phyloP scores from a whole-genome alignment of 2,888 invertebrate genomes.

The Agapetus fuscipes region DNA sequence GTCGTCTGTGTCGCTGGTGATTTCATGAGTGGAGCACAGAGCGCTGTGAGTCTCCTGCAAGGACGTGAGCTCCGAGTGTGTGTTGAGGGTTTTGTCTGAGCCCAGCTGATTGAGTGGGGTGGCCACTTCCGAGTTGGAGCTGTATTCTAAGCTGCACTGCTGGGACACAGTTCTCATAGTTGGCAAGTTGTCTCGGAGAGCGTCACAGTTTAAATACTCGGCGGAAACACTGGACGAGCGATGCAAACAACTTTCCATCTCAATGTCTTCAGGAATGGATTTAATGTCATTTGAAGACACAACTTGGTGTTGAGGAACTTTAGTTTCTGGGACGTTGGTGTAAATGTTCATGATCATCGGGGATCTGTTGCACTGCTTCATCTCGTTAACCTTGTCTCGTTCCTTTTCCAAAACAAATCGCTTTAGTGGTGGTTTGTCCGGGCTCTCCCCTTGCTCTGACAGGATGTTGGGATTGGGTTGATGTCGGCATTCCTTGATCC shows the following conservation, averaged over 20 bases:
- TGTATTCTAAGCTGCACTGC: slow-evolving; percentile 61
- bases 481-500: slow-evolving; percentile 47
- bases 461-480: slow-evolving; percentile 55
- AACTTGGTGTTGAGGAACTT: slow-evolving; percentile 50
- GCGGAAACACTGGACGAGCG: slow-evolving; percentile 39
- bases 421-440: slow-evolving; percentile 24
- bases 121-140: slow-evolving; percentile 48
- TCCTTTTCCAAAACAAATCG: slow-evolving; percentile 20
- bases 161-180: slow-evolving; percentile 58
- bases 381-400: slow-evolving; percentile 28
- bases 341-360: slow-evolving; percentile 49
- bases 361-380: slow-evolving; percentile 30
- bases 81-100: slow-evolving; percentile 43
- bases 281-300: slow-evolving; percentile 27
- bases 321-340: slow-evolving; percentile 53
- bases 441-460: slow-evolving; percentile 49
- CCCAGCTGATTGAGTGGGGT: slow-evolving; percentile 38
- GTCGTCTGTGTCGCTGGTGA: slow-evolving; percentile 40
- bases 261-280: background rate
- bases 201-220: slow-evolving; percentile 39
- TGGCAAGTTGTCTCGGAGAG: slow-evolving; percentile 33
- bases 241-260: slow-evolving; percentile 23
- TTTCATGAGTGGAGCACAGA: slow-evolving; percentile 41
- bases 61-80: slow-evolving; percentile 41
- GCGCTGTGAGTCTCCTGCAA: slow-evolving; percentile 42